Evolutionary conservation across 2,113 vertebrate species (phyloP).

Genomic region (Dissostichus mawsoni): DNA sequence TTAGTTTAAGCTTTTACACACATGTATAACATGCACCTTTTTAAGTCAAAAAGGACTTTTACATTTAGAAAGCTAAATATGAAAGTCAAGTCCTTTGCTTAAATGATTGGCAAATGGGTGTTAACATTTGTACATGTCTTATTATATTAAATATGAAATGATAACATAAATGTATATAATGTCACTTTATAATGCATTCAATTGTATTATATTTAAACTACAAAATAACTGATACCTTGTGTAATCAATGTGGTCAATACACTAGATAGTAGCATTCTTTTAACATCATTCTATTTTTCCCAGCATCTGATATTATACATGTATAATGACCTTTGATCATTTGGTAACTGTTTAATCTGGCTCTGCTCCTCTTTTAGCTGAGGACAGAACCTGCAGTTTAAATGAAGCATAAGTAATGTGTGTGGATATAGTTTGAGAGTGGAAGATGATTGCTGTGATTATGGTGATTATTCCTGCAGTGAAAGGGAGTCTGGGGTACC

Average conservation of each 20-base stretch:
- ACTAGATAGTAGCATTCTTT: conserved; percentile 6
- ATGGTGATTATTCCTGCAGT: conserved; percentile 72
- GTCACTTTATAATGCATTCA: conserved; percentile 19
- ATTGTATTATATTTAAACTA: conserved; percentile 35
- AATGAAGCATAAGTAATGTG: conserved; percentile 73
- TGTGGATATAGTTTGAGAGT: conserved; percentile 76
- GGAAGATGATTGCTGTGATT: conserved; percentile 78
- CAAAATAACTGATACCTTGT: conserved; percentile 24
- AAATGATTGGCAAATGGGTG: conserved; percentile 7
- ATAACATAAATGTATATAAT: conserved; percentile 32
- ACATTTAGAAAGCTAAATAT: not conserved
- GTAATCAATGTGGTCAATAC: not conserved
- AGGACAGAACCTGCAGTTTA: conserved; percentile 54
- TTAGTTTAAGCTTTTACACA: not conserved
- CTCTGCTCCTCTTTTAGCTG: conserved; percentile 33
- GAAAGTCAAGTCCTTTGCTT: not conserved
- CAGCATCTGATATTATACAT: conserved; percentile 44
- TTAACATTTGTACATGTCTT: conserved; percentile 19
- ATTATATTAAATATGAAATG: conserved; percentile 11
- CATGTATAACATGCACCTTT: not conserved
- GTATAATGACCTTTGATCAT: conserved; percentile 31
- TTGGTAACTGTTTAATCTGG: conserved; percentile 67
- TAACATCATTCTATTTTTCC: conserved; percentile 23
- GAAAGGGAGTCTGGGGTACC: conserved; percentile 65
- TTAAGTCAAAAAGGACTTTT: not conserved